Evolutionary conservation across 2,797 vertebrate genomes (phyloP).

Genomic region (Poecile montanus): DNA sequence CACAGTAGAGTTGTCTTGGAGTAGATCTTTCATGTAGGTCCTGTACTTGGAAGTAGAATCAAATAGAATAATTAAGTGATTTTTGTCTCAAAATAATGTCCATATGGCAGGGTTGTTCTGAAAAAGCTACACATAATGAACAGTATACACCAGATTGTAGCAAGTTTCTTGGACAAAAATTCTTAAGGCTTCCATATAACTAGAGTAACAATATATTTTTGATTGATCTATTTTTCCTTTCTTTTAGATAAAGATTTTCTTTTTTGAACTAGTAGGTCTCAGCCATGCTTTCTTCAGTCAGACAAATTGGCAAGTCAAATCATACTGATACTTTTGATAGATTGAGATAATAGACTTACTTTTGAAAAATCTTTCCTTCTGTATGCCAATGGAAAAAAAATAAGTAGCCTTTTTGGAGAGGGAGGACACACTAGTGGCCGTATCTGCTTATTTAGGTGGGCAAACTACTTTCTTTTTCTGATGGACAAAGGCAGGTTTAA

Average conservation of each 20-base stretch:
- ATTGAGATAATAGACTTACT: neutral
- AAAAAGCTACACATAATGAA: neutral
- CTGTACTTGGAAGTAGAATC: constrained; percentile 8
- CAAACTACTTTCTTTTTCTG: neutral
- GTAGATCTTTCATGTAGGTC: neutral
- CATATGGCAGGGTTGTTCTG: neutral
- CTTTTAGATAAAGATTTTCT: neutral
- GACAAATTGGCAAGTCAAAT: neutral
- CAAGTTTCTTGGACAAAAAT: neutral
- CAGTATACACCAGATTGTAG: neutral
- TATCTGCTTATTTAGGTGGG: neutral
- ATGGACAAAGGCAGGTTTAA: neutral
- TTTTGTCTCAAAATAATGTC: constrained; percentile 29
- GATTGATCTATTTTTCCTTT: neutral
- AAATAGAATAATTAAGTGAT: neutral
- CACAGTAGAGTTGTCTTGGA: neutral
- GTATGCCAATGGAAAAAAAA: neutral
- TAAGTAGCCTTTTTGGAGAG: neutral
- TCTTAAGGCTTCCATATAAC: neutral
- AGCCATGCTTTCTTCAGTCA: neutral
- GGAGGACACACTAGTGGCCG: neutral
- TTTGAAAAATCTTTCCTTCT: neutral
- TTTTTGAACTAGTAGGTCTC: neutral
- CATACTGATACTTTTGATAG: neutral
- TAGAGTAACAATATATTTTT: neutral